These are phyloP conservation scores for Drosophila sp. DNA, from an alignment of 1,140 invertebrate species.

Conservation along the genomic window DNA sequence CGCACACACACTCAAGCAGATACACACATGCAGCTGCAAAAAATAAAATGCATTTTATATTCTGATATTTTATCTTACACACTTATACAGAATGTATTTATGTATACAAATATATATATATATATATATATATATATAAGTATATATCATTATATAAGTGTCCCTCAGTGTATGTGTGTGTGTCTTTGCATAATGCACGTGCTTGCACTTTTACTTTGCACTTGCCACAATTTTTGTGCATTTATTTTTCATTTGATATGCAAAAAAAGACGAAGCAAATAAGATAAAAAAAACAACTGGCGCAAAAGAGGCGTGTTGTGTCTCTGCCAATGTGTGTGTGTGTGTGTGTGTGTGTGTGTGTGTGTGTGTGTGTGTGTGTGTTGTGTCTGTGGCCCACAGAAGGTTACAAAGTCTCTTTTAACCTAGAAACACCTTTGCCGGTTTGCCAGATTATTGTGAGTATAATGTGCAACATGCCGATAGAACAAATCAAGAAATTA, in stretches of 20 bases:
- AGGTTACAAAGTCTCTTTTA: slow-evolving; percentile 42
- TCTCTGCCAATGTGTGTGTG: slow-evolving; percentile 2
- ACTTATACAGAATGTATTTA: background rate
- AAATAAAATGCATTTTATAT: background rate
- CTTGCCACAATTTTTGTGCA: slow-evolving; percentile 66
- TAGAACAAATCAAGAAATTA: no score
- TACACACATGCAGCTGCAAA: background rate
- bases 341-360: background rate
- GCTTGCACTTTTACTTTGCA: slow-evolving; percentile 76
- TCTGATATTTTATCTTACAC: slow-evolving; percentile 7
- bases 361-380: slow-evolving; percentile 10
- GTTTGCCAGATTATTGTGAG: slow-evolving; percentile 30
- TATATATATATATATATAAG: background rate
- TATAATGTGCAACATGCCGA: slow-evolving; percentile 17
- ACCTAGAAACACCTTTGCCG: slow-evolving; percentile 41
- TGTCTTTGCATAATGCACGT: slow-evolving; percentile 33
- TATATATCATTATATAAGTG: no score
- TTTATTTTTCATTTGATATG: slow-evolving; percentile 58
- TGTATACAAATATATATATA: background rate
- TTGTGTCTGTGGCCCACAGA: slow-evolving; percentile 38
- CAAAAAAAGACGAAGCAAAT: slow-evolving; percentile 29
- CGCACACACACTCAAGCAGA: background rate
- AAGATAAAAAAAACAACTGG: slow-evolving; percentile 33
- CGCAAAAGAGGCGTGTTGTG: slow-evolving; percentile 25
- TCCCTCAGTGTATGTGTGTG: slow-evolving; percentile 19